Evolutionary conservation across 2,888 invertebrate genomes (phyloP).

Genomic region (Euplexia lucipara): DNA sequence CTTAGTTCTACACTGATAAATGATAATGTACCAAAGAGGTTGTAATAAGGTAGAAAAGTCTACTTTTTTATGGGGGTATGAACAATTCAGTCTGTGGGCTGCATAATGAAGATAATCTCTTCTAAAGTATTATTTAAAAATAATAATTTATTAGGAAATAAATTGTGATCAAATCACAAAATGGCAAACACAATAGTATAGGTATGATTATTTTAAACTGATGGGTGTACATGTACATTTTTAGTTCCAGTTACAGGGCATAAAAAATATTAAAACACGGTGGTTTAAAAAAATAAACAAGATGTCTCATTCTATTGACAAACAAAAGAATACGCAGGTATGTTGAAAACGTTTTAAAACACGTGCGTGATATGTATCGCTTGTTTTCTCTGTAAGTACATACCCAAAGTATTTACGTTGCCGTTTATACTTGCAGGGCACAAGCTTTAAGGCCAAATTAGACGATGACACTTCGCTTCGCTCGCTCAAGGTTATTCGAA

Average conservation of each 20-base stretch:
- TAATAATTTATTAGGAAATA: conserved; percentile 2
- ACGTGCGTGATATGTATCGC: conserved; percentile 41
- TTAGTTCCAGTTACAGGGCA: conserved; percentile 9
- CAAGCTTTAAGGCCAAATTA: conserved; percentile 72
- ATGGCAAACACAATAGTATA: neutral
- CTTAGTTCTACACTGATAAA: conserved; percentile 31
- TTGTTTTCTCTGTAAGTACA: conserved; percentile 37
- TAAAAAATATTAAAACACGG: neutral
- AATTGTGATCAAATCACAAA: neutral
- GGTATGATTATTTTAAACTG: neutral
- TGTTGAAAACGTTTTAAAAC: conserved; percentile 40
- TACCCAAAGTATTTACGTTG: conserved; percentile 48
- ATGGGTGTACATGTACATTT: neutral
- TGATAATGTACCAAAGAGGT: conserved; percentile 34
- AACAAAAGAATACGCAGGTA: conserved; percentile 26
- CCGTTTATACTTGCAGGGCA: conserved; percentile 64
- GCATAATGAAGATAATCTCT: conserved; percentile 25
- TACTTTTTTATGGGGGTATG: conserved; percentile 50
- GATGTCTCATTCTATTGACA: neutral
- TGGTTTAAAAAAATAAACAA: too few species aligned
- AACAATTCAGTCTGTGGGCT: conserved; percentile 27
- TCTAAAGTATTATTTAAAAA: neutral
- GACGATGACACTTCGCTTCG: conserved; percentile 75
- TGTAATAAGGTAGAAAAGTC: conserved; percentile 28
- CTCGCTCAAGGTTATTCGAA: conserved; percentile 78